Evolutionary conservation across 2,113 vertebrate species (phyloP).

Genomic region (Corydoras maculifer): DNA sequence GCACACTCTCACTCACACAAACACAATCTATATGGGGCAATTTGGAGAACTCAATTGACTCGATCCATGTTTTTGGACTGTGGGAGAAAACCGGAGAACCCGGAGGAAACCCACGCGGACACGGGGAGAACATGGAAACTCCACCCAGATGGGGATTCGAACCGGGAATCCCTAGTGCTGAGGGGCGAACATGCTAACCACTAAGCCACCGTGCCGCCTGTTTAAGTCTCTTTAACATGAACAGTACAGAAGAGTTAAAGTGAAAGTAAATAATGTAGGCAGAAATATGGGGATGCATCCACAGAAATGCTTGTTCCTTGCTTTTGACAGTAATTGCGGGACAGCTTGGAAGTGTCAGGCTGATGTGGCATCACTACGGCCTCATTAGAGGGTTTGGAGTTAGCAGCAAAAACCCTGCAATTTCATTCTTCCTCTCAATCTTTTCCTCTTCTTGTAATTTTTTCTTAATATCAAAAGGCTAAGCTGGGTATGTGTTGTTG

Average conservation of each 20-base stretch:
- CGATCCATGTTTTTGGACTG: too few species aligned
- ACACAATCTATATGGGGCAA: too few species aligned
- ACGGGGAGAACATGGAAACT: too few species aligned
- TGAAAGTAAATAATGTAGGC: background rate
- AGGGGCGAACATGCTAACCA: too few species aligned
- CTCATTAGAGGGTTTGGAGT: conserved; percentile 20
- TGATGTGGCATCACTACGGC: conserved; percentile 2
- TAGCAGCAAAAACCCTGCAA: conserved; percentile 3
- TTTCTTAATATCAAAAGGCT: background rate
- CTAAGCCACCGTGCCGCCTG: too few species aligned
- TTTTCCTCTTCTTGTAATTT: background rate
- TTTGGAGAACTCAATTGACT: too few species aligned
- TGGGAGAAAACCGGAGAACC: too few species aligned
- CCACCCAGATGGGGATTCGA: too few species aligned
- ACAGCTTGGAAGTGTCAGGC: conserved; percentile 5
- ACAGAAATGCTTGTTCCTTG: background rate
- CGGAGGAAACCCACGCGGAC: too few species aligned
- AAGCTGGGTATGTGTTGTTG: conserved; percentile 22
- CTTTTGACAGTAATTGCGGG: conserved; percentile 29
- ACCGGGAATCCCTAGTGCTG: too few species aligned
- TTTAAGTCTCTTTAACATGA: background rate
- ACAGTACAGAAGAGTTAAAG: background rate
- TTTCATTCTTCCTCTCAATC: background rate
- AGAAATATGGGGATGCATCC: background rate
- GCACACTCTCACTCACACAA: too few species aligned